Conservation (phyloP, 2,888 invertebrate species). For the Tetrapedia diversipes region DNA sequence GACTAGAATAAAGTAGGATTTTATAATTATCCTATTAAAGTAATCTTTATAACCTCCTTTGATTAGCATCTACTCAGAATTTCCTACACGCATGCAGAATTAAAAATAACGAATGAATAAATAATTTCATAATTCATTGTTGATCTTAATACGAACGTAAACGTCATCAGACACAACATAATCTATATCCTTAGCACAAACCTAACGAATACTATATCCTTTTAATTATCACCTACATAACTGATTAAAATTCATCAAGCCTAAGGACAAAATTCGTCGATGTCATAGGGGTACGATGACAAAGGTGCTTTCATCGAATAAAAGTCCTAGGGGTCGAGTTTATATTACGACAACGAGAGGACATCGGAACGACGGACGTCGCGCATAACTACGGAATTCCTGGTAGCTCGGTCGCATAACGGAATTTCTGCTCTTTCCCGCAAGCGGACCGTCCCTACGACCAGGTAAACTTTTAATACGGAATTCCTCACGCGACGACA, state of each 20-base stretch:
- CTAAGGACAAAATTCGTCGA: background rate
- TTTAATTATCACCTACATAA: too few relatives aligned
- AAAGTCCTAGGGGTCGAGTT: conserved; percentile 47
- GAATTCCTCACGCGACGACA: conserved; percentile 67
- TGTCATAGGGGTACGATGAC: conserved; percentile 16
- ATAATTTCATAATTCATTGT: too few relatives aligned
- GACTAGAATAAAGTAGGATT: too few relatives aligned
- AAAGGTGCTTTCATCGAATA: conserved; percentile 43
- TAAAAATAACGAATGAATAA: too few relatives aligned
- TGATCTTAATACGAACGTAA: too few relatives aligned
- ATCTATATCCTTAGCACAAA: too few relatives aligned
- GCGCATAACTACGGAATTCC: conserved; percentile 66
- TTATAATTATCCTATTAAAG: background rate
- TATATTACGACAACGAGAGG: conserved; percentile 53
- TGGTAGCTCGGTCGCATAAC: conserved; percentile 55
- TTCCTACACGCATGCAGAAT: too few relatives aligned
- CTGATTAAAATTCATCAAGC: background rate
- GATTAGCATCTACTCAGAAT: too few relatives aligned
- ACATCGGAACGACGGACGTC: conserved; percentile 34
- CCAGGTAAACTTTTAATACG: conserved; percentile 70
- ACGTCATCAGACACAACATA: too few relatives aligned
- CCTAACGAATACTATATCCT: too few relatives aligned
- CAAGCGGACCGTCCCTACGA: conserved; percentile 40
- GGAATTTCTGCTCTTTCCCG: conserved; percentile 65
- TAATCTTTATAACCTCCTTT: background rate